These are phyloP conservation scores for Phaethornis superciliosus DNA, from an alignment of 2,113 vertebrate genomes.

Conservation along the genomic window DNA sequence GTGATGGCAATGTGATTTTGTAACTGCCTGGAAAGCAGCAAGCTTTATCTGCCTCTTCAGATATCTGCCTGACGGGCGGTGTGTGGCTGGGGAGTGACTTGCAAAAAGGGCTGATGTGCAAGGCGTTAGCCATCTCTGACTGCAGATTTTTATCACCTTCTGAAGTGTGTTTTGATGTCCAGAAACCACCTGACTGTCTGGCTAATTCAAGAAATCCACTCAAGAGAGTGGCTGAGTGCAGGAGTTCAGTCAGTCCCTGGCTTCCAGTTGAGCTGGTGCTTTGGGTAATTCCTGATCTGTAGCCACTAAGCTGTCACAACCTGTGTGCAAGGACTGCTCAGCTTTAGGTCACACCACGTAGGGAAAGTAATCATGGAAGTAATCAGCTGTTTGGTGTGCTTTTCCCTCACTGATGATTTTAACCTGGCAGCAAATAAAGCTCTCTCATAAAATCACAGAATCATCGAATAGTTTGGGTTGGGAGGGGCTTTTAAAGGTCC, in stretches of 20 bases:
- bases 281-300: neutral
- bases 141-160: neutral
- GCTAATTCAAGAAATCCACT: neutral
- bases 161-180: accelerated
- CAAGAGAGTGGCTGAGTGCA: neutral
- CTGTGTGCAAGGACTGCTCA: neutral
- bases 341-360: neutral
- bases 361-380: neutral
- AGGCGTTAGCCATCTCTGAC: neutral
- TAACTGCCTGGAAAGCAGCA: neutral
- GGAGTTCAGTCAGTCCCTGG: neutral
- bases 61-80: neutral
- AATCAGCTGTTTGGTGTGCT: neutral
- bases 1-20: neutral
- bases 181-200: neutral
- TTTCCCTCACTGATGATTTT: neutral
- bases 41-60: neutral
- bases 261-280: accelerated
- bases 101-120: neutral
- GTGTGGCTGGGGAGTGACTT: neutral
- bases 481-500: too few species aligned
- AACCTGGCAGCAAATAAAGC: neutral
- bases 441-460: neutral
- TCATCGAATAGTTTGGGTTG: too few species aligned
- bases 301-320: neutral